These are phyloP conservation scores for Myotis vivesi DNA, from an alignment of 2,797 vertebrate species.

Conservation along the genomic window DNA sequence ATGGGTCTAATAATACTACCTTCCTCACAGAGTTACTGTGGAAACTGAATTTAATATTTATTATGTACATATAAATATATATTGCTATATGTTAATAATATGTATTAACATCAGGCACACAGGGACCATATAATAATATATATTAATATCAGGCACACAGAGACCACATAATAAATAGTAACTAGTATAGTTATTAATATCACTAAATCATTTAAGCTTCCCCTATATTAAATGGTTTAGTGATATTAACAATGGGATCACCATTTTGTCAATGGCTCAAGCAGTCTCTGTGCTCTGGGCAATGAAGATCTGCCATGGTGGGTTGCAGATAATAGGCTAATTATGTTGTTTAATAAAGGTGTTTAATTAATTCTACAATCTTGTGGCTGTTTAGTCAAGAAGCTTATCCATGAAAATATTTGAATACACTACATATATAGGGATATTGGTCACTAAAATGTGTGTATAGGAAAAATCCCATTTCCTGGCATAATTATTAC, in stretches of 20 bases:
- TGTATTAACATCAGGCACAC: background rate
- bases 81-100: background rate
- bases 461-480: background rate
- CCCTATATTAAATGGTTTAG: background rate
- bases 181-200: background rate
- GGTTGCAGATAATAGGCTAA: background rate
- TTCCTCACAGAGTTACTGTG: background rate
- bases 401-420: background rate
- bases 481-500: constrained; percentile 1
- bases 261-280: background rate
- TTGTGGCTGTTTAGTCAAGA: background rate
- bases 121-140: background rate
- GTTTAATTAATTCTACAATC: background rate
- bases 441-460: background rate
- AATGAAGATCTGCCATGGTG: background rate
- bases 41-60: background rate
- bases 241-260: background rate
- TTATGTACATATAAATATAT: background rate
- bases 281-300: background rate
- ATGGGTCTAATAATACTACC: background rate
- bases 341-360: constrained; percentile 21
- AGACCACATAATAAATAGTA: background rate
- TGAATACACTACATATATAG: background rate
- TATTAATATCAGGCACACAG: background rate
- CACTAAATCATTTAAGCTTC: background rate